Evolutionary conservation across 2,797 vertebrate genomes (phyloP).

Genomic region (Lutra lutra): DNA sequence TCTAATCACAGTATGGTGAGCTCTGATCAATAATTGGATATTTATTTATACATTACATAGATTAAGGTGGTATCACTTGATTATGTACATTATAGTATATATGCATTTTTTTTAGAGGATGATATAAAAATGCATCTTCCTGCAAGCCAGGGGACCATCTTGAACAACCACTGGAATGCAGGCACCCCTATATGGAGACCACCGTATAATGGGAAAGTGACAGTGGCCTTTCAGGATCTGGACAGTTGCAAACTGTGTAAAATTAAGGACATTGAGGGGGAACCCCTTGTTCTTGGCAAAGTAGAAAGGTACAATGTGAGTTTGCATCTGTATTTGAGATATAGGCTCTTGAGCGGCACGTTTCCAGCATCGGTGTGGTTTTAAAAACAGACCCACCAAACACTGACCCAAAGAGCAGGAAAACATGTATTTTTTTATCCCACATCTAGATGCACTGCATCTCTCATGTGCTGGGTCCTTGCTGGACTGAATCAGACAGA

Average conservation of each 20-base stretch:
- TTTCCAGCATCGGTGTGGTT: background rate
- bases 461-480: background rate
- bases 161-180: background rate
- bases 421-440: background rate
- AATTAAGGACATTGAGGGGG: background rate
- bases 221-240: background rate
- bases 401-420: background rate
- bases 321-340: background rate
- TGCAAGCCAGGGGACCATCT: background rate
- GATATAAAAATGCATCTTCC: background rate
- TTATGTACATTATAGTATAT: background rate
- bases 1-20: background rate
- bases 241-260: too few relatives aligned
- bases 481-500: background rate
- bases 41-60: background rate
- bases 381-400: background rate
- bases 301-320: rapidly evolving
- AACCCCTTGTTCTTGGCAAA: background rate
- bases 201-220: background rate
- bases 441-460: background rate
- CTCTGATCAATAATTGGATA: background rate
- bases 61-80: background rate
- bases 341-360: background rate
- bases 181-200: background rate
- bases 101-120: background rate